phyloP scores from a whole-genome alignment of 2,888 invertebrate species.

The Listrodromus nycthemerus region DNA sequence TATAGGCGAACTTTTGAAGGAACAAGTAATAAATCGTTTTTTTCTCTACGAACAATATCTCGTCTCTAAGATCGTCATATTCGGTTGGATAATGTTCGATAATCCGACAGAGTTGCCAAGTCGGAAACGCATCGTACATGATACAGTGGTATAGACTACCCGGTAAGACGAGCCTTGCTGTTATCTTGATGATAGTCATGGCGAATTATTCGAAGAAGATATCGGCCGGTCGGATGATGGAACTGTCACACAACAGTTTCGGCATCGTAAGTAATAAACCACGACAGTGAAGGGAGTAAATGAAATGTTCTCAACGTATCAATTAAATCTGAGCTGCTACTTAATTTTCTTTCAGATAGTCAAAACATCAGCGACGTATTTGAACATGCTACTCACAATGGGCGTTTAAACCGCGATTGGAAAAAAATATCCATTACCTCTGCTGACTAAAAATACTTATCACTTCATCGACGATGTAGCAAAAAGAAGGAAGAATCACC shows the following conservation, averaged over 20 bases:
- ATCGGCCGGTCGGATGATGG: constrained; percentile 69
- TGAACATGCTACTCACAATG: constrained; percentile 71
- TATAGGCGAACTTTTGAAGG: constrained; percentile 59
- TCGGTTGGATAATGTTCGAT: neutral
- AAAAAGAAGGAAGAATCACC: neutral
- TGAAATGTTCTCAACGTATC: neutral
- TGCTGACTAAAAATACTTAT: neutral
- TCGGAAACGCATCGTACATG: constrained; percentile 58
- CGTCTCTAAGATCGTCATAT: too few relatives aligned
- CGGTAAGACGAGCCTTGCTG: constrained; percentile 35
- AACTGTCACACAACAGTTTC: constrained; percentile 63
- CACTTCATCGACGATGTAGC: neutral
- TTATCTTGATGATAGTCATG: constrained; percentile 64
- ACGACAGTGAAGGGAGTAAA: neutral
- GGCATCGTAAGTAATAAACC: constrained; percentile 59
- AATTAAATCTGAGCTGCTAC: too few relatives aligned
- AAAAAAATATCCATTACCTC: neutral
- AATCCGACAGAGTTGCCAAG: constrained; percentile 53
- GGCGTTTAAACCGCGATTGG: constrained; percentile 9
- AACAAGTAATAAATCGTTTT: constrained; percentile 36
- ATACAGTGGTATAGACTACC: constrained; percentile 69
- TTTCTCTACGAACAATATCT: neutral
- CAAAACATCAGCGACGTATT: constrained; percentile 70
- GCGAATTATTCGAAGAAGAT: constrained; percentile 59
- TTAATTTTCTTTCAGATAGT: constrained; percentile 66